These are phyloP conservation scores for Coenobita brevimanus DNA, from an alignment of 1,140 invertebrate species.

Conservation along the genomic window DNA sequence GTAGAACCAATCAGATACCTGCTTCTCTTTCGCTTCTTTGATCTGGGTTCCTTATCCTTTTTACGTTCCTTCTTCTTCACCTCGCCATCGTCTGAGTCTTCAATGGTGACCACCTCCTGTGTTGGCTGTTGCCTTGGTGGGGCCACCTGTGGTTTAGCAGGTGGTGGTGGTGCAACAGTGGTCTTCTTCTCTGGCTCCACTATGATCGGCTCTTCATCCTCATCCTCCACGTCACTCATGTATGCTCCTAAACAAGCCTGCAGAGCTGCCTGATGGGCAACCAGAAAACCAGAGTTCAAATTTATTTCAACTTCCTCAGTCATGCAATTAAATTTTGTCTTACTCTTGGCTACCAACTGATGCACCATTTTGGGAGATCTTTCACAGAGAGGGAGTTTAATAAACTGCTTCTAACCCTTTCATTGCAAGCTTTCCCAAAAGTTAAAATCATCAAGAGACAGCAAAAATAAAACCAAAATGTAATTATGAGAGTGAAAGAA, in stretches of 20 bases:
- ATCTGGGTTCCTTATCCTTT: conserved; percentile 73
- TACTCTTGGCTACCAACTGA: too few species aligned
- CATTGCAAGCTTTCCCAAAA: too few species aligned
- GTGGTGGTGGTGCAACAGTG: neutral
- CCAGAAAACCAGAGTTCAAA: neutral
- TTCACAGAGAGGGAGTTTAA: too few species aligned
- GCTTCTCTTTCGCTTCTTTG: conserved; percentile 67
- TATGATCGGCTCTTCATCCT: neutral
- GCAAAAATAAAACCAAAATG: too few species aligned
- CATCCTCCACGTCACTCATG: conserved; percentile 59
- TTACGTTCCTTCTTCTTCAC: conserved; percentile 61
- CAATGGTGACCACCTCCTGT: conserved; percentile 56
- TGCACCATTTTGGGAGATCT: too few species aligned
- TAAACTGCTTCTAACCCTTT: too few species aligned
- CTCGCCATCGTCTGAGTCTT: conserved; percentile 73
- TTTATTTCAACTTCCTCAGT: neutral
- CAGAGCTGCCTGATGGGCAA: conserved; percentile 41
- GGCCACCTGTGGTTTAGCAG: too few species aligned
- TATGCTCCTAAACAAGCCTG: conserved; percentile 55
- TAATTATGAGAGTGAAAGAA: too few species aligned
- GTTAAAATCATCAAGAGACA: too few species aligned
- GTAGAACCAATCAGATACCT: conserved; percentile 71
- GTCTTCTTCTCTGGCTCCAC: neutral
- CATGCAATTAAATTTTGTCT: too few species aligned
- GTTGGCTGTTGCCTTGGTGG: neutral